phyloP scores from a whole-genome alignment of 92 coral and sea anemone species.

The Plumapathes pennacea region DNA sequence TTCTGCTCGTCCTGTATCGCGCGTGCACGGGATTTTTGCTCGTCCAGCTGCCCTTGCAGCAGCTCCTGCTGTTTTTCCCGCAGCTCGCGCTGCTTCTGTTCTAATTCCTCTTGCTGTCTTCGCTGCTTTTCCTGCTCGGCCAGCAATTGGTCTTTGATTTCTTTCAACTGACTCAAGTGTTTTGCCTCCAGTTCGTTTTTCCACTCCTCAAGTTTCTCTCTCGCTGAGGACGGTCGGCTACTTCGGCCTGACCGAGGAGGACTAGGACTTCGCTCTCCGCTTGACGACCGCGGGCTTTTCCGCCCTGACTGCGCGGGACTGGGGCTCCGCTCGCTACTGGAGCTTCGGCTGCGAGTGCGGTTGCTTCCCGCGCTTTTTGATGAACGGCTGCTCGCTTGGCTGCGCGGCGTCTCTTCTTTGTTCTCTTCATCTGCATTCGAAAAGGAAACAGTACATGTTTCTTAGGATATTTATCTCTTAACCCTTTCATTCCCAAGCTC shows the following conservation, averaged over 20 bases:
- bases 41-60: conserved; percentile 61
- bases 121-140: conserved; percentile 70
- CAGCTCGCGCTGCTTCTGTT: conserved; percentile 56
- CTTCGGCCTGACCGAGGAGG: not conserved
- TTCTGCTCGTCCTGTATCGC: conserved; percentile 86
- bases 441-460: not conserved
- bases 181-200: conserved; percentile 59
- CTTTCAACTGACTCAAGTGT: conserved; percentile 57
- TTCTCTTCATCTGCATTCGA: conserved; percentile 19
- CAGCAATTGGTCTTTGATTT: conserved; percentile 51
- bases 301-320: conserved; percentile 38
- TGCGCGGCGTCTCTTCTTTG: conserved; percentile 38
- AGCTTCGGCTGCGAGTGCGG: conserved; percentile 20
- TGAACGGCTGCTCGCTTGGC: conserved; percentile 50
- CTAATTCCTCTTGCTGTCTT: conserved; percentile 55
- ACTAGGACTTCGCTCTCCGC: conserved; percentile 5
- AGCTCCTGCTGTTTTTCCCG: conserved; percentile 46
- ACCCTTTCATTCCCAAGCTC: too few relatives aligned
- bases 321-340: conserved; percentile 30
- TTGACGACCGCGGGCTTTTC: conserved; percentile 1
- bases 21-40: conserved; percentile 69
- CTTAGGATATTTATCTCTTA: too few relatives aligned
- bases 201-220: conserved; percentile 38
- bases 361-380: conserved; percentile 31
- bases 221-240: conserved; percentile 8